Base-by-base conservation (phyloP, 2,113 vertebrate genomes). In the Calyptomena viridis region DNA sequence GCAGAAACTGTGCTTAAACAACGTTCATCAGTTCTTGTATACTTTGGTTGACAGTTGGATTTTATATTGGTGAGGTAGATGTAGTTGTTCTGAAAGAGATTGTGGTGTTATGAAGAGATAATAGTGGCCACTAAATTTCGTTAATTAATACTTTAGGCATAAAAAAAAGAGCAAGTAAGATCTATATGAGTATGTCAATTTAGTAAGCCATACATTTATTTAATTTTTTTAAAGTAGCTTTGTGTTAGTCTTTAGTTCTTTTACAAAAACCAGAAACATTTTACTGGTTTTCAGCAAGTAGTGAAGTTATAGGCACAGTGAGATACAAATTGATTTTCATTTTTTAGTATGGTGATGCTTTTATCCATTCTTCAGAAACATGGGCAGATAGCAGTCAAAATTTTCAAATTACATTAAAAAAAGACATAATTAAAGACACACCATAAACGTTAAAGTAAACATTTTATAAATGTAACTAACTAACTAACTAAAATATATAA, bases 241-340 rank as follows among this genome's bases (percentile, higher is more conserved):
- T 93, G 58, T 60, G 47, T 8, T 73, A 63, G 35, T 52, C 30
- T 79, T 23, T 37, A 74, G 50, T 47, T 78, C 68, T 92, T 86
- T 87, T 78, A 79, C 58, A 85, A 62, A 84, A 94, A 67, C 47
- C 28, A 58, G 69, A 80, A 79, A 79, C 5, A 53, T 71, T 72
- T 50, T 68, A 56, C 64, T 92, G 79, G 28, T 84, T 79, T 86
- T 84, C 35, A 77, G 42, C 21, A 39, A 55, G 25, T 31, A 50
- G 27, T 72, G 30, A 56, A 82, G 22, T 72, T 84, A 58, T 17
- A 67, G 49, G 50, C 71, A 81, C 50, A 64, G 52, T 80, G 68
- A 94, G 64, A 80, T 40, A 66, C 28, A 93, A 88, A 96, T 50
- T 20, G 39, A 95, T 75, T 93, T 93, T 84, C n/a, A 84, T 77